Evolutionary conservation across 1,140 invertebrate genomes (phyloP).

Genomic region (Aradophagus sp.): DNA sequence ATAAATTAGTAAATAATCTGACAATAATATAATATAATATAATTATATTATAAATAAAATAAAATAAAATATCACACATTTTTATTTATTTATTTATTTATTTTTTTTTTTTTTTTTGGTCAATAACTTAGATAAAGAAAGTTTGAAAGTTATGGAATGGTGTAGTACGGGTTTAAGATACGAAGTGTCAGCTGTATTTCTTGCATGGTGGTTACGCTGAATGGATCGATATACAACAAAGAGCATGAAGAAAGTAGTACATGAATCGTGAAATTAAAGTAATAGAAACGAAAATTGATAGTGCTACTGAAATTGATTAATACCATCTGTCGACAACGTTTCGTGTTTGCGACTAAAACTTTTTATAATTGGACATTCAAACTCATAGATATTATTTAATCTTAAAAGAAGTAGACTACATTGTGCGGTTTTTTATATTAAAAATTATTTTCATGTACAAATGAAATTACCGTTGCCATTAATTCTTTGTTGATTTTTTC

Average conservation of each 20-base stretch:
- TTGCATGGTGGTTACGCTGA: slow-evolving; percentile 7
- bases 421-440: background rate
- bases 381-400: background rate
- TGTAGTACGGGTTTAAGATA: too few species aligned
- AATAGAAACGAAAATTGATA: slow-evolving; percentile 2
- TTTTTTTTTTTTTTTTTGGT: too few species aligned
- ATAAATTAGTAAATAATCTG: too few species aligned
- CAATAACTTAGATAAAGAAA: too few species aligned
- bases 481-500: slow-evolving; percentile 15
- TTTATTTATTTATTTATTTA: too few species aligned
- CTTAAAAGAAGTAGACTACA: too few species aligned
- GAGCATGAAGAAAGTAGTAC: slow-evolving; percentile 9
- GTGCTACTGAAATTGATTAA: slow-evolving; percentile 10
- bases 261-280: slow-evolving; percentile 6
- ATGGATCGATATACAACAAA: slow-evolving; percentile 21
- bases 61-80: too few species aligned
- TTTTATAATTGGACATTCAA: background rate
- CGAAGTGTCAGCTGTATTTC: slow-evolving; percentile 3
- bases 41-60: too few species aligned
- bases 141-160: too few species aligned
- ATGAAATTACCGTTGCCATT: too few species aligned
- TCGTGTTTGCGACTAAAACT: background rate
- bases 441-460: background rate
- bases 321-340: too few species aligned
- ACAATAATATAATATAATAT: too few species aligned